These are phyloP conservation scores for Diloba caeruleocephala DNA, from an alignment of 2,888 invertebrate genomes.

Conservation along the genomic window DNA sequence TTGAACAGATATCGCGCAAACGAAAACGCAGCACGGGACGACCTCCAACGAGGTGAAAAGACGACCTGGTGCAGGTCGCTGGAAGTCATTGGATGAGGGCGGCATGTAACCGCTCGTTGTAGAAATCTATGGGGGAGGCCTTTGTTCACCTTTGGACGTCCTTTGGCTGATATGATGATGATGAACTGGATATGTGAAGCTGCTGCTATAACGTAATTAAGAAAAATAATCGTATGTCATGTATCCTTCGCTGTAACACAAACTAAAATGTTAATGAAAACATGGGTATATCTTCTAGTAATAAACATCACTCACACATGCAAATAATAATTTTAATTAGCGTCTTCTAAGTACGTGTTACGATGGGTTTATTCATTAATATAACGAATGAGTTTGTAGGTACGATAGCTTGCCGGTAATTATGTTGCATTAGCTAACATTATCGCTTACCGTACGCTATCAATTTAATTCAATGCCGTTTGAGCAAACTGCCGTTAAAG, in stretches of 20 bases:
- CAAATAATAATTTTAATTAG: slow-evolving; percentile 18
- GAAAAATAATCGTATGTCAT: slow-evolving; percentile 3
- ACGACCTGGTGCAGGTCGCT: no score
- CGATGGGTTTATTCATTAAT: slow-evolving; percentile 74
- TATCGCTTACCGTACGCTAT: slow-evolving; percentile 70
- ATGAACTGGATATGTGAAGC: no score
- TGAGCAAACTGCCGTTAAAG: slow-evolving; percentile 66
- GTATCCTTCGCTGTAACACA: slow-evolving; percentile 8
- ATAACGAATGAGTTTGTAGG: slow-evolving; percentile 65
- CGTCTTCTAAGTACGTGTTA: slow-evolving; percentile 39
- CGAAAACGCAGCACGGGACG: no score
- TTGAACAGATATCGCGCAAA: no score
- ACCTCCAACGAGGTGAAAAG: no score
- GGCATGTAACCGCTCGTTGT: no score
- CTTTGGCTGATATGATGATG: no score
- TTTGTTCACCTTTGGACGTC: no score
- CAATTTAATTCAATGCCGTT: slow-evolving; percentile 79
- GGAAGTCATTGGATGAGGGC: no score
- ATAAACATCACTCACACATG: slow-evolving; percentile 13
- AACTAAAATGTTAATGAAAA: slow-evolving; percentile 10
- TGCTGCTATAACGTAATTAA: slow-evolving; percentile 18
- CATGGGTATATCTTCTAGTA: slow-evolving; percentile 3
- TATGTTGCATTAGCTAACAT: slow-evolving; percentile 73
- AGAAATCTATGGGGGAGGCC: no score
- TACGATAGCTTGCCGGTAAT: slow-evolving; percentile 62